Evolutionary conservation across 2,113 vertebrate genomes (phyloP).

Genomic region (Apteryx owenii): DNA sequence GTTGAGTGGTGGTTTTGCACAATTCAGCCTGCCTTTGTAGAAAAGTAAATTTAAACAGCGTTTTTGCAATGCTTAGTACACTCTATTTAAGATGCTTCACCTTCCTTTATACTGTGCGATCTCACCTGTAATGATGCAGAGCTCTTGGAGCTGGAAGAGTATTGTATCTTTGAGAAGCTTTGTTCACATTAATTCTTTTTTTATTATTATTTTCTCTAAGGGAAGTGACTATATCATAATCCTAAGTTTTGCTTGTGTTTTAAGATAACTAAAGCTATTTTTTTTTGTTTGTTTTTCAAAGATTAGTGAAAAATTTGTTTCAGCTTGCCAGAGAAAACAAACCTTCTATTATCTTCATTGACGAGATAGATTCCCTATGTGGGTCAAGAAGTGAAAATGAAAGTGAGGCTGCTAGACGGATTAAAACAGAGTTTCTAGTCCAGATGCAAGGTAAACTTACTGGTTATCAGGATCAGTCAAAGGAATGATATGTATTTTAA

Average conservation of each 20-base stretch:
- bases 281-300: constrained; percentile 63
- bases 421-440: constrained; percentile 97
- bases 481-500: neutral
- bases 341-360: constrained; percentile 98
- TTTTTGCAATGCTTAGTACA: neutral
- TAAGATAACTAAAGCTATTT: constrained; percentile 13
- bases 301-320: constrained; percentile 96
- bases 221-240: neutral
- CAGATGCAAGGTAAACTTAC: constrained; percentile 92
- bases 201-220: neutral
- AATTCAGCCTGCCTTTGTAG: neutral
- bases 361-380: constrained; percentile 97
- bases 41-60: neutral
- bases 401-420: constrained; percentile 94
- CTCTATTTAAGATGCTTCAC: neutral
- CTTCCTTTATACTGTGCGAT: neutral
- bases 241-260: neutral
- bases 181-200: neutral
- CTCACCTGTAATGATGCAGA: neutral
- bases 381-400: constrained; percentile 97
- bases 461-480: neutral
- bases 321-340: constrained; percentile 93
- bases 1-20: neutral
- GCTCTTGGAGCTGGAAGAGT: neutral
- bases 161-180: neutral